A percentile compares a stretch with the other conserved stretches of the same genome.
Evolutionary conservation across 2,888 invertebrate genomes (phyloP).

Genomic region (Hoplodrina blanda): DNA sequence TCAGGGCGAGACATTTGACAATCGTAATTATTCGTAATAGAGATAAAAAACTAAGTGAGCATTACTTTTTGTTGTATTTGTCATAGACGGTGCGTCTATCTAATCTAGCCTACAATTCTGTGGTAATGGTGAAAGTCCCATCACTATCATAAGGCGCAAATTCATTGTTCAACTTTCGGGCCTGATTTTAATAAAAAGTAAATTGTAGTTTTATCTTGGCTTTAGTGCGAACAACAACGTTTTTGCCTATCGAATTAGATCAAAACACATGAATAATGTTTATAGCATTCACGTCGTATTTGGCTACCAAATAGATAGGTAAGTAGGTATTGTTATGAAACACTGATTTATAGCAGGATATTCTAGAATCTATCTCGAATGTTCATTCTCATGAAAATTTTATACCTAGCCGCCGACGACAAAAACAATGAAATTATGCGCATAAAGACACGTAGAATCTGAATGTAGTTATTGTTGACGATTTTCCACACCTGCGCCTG

Average conservation of each 20-base stretch:
- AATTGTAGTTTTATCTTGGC: neutral
- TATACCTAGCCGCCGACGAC: conserved; percentile 14
- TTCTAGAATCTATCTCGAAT: conserved; percentile 48
- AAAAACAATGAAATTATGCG: conserved; percentile 62
- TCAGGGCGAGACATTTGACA: neutral
- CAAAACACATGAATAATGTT: neutral
- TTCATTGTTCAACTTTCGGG: conserved; percentile 4
- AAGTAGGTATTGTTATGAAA: conserved; percentile 15
- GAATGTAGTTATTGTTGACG: conserved; percentile 63
- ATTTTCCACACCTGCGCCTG: conserved; percentile 75
- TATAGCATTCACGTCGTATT: neutral
- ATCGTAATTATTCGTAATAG: neutral
- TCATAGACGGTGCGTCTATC: neutral
- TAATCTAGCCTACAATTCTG: conserved; percentile 1
- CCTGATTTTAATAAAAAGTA: conserved; percentile 8
- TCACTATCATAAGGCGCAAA: conserved; percentile 8
- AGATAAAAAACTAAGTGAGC: too few relatives aligned
- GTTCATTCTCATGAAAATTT: conserved; percentile 53
- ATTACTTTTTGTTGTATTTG: neutral
- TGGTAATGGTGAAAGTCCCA: conserved; percentile 30
- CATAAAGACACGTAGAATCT: conserved; percentile 52
- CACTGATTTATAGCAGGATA: conserved; percentile 34
- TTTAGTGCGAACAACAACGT: neutral
- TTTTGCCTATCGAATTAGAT: neutral
- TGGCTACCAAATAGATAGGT: neutral